phyloP scores from a whole-genome alignment of 2,113 vertebrate genomes.

The Tachuris rubrigastra region DNA sequence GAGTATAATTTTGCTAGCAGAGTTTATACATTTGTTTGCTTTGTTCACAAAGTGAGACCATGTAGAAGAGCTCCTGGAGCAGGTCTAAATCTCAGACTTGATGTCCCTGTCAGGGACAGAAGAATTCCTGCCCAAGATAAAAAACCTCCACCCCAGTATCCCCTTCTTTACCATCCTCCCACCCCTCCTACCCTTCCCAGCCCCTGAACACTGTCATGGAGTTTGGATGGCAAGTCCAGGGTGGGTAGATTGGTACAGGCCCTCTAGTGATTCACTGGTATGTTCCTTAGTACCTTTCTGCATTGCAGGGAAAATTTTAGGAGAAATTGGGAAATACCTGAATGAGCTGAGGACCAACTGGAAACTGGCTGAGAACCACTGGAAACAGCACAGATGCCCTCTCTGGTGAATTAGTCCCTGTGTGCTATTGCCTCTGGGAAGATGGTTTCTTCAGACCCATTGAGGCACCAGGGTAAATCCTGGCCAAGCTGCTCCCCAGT shows the following conservation, averaged over 20 bases:
- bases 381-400: not conserved
- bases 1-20: slow-evolving; percentile 12
- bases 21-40: not conserved
- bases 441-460: not conserved
- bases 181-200: not conserved
- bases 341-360: not conserved
- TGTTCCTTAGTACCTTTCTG: not conserved
- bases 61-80: not conserved
- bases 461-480: not conserved
- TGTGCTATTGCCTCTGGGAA: not conserved
- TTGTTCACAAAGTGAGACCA: not conserved
- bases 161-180: not conserved
- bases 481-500: not conserved
- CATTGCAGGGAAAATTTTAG: not conserved
- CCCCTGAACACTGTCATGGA: not conserved
- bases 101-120: not conserved
- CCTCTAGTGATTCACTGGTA: not conserved
- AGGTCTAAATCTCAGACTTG: not conserved
- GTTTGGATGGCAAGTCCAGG: not conserved
- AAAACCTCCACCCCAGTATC: not conserved
- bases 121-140: not conserved
- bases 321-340: not conserved
- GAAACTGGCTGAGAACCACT: not conserved
- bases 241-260: not conserved
- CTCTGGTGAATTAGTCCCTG: not conserved